Evolutionary conservation across 2,113 vertebrate genomes (phyloP), one percentile per base, ranked within the genome.

Genomic region (Apteryx owenii): DNA sequence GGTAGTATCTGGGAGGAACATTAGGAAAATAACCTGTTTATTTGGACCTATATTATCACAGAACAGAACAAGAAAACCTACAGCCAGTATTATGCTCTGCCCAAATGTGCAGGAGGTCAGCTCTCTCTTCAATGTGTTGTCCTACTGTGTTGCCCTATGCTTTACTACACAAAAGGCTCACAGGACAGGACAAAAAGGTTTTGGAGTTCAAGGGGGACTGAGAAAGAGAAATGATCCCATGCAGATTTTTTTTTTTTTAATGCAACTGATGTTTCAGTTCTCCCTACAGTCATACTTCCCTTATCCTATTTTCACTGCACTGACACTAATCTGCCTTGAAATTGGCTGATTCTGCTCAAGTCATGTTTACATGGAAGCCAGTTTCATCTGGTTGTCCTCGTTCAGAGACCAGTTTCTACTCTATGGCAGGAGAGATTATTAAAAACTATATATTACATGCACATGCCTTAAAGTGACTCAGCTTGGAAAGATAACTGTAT

Each of bases 321-420:
- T 97, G 97, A 98, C 97, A 96, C 92, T 98, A 98, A 98, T 97
- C 96, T 78, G 5, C 98, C 97, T 98, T 98, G 98, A 98, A 98
- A 98, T 97, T 98, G 98, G 94, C 95, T 97, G 97, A 97, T 97
- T 98, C 94, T 85, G 68, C 85, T 94, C 93, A 90, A 98, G 91
- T 75, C 97, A 80, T 96, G 93, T 97, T 98, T 97, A 97, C 95
- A 97, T 2, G 9, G 90, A 97, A 97, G 93, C 33, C 46, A 97
- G 94, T 93, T 98, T 97, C 97, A 97, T 97, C 94, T 96, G 95
- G 88, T 86, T 70, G 36, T 97, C 95, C 96, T 97, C 92, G 94
- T 95, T 98, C 92, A 96, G 73, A 97, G 92, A 95, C 82, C 89
- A 95, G 93, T 97, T 97, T 96, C 93, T 96, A 93, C 81, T 98